Percentiles rank a stretch among this genome's conserved stretches.
These are phyloP conservation scores for Dynastes tityus DNA, from an alignment of 2,888 invertebrate species.

Conservation along the genomic window DNA sequence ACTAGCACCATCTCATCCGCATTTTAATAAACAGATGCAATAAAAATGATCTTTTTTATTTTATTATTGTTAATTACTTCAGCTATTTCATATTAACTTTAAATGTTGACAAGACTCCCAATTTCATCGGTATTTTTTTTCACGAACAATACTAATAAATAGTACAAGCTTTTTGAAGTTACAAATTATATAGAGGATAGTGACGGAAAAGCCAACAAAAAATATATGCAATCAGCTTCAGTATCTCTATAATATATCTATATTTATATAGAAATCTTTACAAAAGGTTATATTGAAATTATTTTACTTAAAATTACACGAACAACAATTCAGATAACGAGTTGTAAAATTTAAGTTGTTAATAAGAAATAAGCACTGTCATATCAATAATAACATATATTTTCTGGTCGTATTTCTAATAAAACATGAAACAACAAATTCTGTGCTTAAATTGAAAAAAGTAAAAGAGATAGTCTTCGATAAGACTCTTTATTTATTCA, in stretches of 20 bases:
- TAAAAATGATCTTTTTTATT: background rate
- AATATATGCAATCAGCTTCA: background rate
- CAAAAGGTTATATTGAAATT: too few species aligned
- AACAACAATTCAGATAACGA: background rate
- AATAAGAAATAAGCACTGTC: constrained; percentile 36
- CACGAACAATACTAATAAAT: background rate
- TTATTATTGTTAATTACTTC: too few species aligned
- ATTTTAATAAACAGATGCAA: background rate
- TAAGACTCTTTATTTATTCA: constrained; percentile 35
- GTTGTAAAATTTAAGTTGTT: constrained; percentile 18
- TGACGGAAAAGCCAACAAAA: background rate
- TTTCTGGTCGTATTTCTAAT: constrained; percentile 23
- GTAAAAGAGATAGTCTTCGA: constrained; percentile 11
- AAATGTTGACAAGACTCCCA: background rate
- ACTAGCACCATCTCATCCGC: background rate
- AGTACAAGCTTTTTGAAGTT: background rate
- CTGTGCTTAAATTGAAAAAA: constrained; percentile 15
- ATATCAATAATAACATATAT: constrained; percentile 37
- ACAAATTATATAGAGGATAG: background rate
- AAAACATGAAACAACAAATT: background rate
- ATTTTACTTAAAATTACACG: too few species aligned
- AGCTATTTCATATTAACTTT: too few species aligned
- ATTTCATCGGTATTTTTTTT: background rate
- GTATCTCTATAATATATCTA: background rate
- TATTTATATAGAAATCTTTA: background rate